Evolutionary conservation across 1,140 invertebrate genomes (phyloP).

Genomic region (Leptestheria dahalacensis): DNA sequence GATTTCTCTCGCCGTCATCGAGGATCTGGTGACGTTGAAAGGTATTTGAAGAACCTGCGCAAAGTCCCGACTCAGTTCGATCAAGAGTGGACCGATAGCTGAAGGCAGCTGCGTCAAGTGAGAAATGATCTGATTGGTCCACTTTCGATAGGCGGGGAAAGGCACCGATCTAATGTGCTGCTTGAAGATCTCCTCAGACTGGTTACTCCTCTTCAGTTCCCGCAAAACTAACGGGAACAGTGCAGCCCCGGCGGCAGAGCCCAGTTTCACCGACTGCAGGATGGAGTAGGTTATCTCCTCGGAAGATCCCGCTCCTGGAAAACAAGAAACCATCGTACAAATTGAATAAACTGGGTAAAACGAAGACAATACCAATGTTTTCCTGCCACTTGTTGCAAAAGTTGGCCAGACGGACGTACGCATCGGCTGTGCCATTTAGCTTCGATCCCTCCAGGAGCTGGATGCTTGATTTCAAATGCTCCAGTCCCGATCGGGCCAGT

Average conservation of each 20-base stretch:
- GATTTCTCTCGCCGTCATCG: neutral
- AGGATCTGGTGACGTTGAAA: neutral
- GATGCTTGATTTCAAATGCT: neutral
- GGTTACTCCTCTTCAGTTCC: neutral
- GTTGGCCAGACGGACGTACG: neutral
- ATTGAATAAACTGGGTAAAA: neutral
- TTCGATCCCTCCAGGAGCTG: neutral
- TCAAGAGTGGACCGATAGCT: neutral
- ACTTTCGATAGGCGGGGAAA: neutral
- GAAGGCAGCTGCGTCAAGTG: neutral
- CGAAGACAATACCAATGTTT: neutral
- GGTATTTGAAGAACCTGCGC: neutral
- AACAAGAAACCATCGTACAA: neutral
- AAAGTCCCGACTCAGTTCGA: neutral
- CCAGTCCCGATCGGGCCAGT: neutral
- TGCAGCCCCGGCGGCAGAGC: neutral
- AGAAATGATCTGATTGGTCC: constrained; percentile 4
- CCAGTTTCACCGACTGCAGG: neutral
- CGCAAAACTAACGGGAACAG: neutral
- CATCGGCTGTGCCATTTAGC: neutral
- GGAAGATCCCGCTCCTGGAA: neutral
- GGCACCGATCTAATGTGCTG: neutral
- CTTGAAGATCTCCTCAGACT: neutral
- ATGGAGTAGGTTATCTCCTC: neutral
- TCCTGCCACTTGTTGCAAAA: neutral